phyloP scores from a whole-genome alignment of 2,113 vertebrate genomes.

The Seriola aureovittata region DNA sequence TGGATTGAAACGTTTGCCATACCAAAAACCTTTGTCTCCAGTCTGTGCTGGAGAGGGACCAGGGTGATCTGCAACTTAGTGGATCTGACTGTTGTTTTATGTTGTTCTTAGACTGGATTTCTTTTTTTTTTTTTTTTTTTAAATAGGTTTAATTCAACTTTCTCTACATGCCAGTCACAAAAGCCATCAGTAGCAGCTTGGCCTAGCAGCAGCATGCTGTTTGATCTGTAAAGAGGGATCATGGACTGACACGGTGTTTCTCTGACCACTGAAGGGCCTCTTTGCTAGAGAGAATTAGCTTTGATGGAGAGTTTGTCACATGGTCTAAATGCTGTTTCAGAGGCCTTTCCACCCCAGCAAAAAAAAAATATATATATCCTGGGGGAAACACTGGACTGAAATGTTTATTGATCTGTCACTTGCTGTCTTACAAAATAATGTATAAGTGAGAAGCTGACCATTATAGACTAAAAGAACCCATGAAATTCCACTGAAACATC shows the following conservation, averaged over 20 bases:
- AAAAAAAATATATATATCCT: constrained; percentile 32
- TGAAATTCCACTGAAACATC: constrained; percentile 56
- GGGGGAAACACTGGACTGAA: constrained; percentile 79
- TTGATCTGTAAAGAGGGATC: constrained; percentile 26
- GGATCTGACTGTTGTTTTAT: constrained; percentile 58
- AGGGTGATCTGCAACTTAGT: constrained; percentile 58
- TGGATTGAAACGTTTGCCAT: constrained; percentile 54
- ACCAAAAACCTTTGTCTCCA: constrained; percentile 71
- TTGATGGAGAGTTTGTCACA: constrained; percentile 25
- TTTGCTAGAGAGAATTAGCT: constrained; percentile 3
- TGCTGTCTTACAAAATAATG: constrained; percentile 48
- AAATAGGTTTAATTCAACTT: constrained; percentile 44
- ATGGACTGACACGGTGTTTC: constrained; percentile 51
- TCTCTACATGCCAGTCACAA: constrained; percentile 63
- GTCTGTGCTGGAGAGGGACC: constrained; percentile 71
- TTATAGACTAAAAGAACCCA: constrained; percentile 33
- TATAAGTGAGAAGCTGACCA: constrained; percentile 37
- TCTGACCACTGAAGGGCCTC: constrained; percentile 34
- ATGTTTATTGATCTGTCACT: constrained; percentile 61
- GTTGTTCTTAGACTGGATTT: constrained; percentile 52
- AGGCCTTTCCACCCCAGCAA: constrained; percentile 61
- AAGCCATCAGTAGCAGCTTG: constrained; percentile 71
- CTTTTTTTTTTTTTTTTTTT: constrained; percentile 39
- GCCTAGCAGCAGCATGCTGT: constrained; percentile 31
- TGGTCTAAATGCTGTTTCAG: constrained; percentile 56